Evolutionary conservation across 2,113 vertebrate species (phyloP).

Genomic region (Ursus arctos): DNA sequence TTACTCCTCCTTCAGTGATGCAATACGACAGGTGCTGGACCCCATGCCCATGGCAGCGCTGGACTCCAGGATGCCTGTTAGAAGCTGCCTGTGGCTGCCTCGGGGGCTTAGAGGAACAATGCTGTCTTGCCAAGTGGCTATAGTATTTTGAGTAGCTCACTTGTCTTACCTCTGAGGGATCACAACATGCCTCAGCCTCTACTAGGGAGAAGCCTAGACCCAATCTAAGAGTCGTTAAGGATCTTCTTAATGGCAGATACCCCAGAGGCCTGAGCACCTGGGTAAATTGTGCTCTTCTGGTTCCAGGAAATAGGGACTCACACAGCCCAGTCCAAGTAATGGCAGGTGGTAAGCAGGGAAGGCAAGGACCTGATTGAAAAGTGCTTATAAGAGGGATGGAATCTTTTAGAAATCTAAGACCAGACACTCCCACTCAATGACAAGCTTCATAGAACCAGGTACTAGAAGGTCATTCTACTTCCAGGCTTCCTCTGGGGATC

Average conservation of each 20-base stretch:
- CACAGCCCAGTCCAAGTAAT: background rate
- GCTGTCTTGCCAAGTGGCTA: background rate
- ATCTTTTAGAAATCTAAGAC: background rate
- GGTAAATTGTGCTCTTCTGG: background rate
- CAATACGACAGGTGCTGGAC: fast-evolving
- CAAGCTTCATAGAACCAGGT: background rate
- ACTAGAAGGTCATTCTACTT: background rate
- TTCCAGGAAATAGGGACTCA: background rate
- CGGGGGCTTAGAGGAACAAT: background rate
- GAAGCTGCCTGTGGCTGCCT: background rate
- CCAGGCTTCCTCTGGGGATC: background rate
- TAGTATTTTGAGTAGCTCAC: background rate
- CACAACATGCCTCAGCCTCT: background rate
- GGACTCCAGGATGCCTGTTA: background rate
- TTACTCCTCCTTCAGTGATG: background rate
- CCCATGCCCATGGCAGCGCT: background rate
- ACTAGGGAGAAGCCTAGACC: background rate
- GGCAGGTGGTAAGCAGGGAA: too few relatives aligned
- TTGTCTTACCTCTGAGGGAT: background rate
- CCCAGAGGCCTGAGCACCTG: background rate
- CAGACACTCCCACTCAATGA: background rate
- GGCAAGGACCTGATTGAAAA: background rate
- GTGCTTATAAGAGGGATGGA: background rate
- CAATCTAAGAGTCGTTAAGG: background rate
- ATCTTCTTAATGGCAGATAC: background rate